Conservation (phyloP, 2,113 vertebrate species). For the Triplophysa dalaica region DNA sequence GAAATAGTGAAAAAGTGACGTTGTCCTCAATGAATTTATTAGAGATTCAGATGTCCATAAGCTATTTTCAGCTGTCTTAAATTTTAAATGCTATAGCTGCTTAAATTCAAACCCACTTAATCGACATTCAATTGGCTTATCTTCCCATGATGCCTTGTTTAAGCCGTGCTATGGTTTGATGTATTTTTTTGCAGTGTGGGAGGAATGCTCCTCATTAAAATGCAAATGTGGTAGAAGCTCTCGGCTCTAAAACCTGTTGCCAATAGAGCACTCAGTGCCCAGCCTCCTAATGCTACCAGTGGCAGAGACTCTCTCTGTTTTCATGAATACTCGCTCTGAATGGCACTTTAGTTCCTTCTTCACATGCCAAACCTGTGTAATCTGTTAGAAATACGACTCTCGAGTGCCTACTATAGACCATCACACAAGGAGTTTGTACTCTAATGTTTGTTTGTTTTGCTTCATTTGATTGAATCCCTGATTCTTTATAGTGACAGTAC, state of each 20-base stretch:
- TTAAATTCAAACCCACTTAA: constrained; percentile 13
- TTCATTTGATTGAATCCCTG: not conserved
- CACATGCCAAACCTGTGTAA: constrained; percentile 27
- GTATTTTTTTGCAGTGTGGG: constrained; percentile 25
- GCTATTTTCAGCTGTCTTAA: constrained; percentile 12
- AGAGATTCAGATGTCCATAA: not conserved
- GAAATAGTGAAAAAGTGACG: not conserved
- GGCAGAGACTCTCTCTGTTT: constrained; percentile 12
- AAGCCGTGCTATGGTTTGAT: not conserved
- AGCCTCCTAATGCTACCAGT: not conserved
- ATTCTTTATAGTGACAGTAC: not conserved
- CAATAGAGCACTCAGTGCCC: constrained; percentile 24
- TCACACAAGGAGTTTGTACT: constrained; percentile 12
- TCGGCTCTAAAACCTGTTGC: constrained; percentile 39
- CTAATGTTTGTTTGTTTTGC: constrained; percentile 21
- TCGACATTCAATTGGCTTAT: constrained; percentile 4
- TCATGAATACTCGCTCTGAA: not conserved
- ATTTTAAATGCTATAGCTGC: not conserved
- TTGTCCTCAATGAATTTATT: constrained; percentile 9
- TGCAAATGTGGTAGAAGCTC: constrained; percentile 37
- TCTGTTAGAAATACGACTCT: constrained; percentile 18
- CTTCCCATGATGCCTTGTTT: constrained; percentile 16
- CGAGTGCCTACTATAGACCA: not conserved
- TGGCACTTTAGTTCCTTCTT: constrained; percentile 30
- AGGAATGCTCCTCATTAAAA: constrained; percentile 38